Percentiles rank a stretch among this genome's conserved stretches.
Conservation (phyloP, 2,113 vertebrate genomes). For the Mobula birostris region DNA sequence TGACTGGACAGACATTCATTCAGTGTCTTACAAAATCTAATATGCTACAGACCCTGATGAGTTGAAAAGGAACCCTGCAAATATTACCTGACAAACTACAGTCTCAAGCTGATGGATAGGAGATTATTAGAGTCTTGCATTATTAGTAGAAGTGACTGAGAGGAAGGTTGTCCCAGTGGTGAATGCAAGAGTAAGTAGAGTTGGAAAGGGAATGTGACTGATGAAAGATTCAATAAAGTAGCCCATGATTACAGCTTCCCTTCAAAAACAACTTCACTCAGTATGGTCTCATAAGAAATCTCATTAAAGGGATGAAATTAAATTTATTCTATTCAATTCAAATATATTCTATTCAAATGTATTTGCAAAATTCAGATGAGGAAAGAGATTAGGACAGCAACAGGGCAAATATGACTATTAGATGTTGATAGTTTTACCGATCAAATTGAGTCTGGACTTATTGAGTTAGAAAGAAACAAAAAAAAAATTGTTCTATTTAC, state of each 20-base stretch:
- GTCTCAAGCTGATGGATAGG: no score
- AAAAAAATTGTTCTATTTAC: not conserved
- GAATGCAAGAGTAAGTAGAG: not conserved
- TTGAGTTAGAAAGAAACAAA: not conserved
- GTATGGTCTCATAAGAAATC: not conserved
- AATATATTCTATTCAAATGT: not conserved
- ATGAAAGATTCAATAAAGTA: not conserved
- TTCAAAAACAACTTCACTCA: not conserved
- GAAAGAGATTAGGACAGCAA: not conserved
- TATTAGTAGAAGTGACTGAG: not conserved
- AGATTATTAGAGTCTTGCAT: no score
- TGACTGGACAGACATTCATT: no score
- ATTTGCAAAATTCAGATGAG: not conserved
- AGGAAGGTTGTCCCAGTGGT: not conserved
- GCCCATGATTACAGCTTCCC: not conserved
- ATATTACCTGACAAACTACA: no score
- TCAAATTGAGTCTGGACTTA: not conserved
- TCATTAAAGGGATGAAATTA: not conserved
- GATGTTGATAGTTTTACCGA: not conserved
- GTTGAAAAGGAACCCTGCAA: no score
- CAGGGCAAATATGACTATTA: not conserved
- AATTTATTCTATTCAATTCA: not conserved
- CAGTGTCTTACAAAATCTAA: no score
- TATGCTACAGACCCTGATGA: no score
- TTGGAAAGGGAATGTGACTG: not conserved